Evolutionary conservation across 2,888 invertebrate species (phyloP).

Genomic region (Syrphus vitripennis): DNA sequence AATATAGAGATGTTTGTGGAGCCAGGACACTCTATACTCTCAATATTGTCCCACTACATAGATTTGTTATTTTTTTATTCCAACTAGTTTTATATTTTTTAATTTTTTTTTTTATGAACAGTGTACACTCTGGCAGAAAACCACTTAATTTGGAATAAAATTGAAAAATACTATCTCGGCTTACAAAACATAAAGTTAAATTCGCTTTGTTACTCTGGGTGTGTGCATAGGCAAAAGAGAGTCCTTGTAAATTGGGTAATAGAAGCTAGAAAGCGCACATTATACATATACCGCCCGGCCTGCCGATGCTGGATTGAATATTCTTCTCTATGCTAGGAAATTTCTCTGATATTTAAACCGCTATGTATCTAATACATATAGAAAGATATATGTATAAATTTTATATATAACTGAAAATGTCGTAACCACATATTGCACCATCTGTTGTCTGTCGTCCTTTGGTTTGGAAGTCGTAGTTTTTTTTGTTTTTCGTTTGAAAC

Average conservation of each 20-base stretch:
- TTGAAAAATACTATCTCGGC: conserved; percentile 56
- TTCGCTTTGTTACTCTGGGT: not conserved
- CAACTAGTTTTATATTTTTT: not conserved
- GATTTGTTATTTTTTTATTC: conserved; percentile 25
- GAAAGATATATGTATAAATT: not conserved
- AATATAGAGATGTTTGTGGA: not conserved
- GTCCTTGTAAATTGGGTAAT: conserved; percentile 49
- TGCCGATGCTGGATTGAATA: not conserved
- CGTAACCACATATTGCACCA: conserved; percentile 55
- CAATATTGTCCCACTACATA: not conserved
- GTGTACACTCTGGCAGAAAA: conserved; percentile 19
- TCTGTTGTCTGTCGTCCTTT: conserved; percentile 43
- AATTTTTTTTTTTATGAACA: not conserved
- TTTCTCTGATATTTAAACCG: conserved; percentile 55
- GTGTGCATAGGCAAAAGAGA: conserved; percentile 9
- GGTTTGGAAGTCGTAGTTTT: not conserved
- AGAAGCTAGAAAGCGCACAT: conserved; percentile 14
- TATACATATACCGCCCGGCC: not conserved
- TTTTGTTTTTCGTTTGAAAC: not conserved
- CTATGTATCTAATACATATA: conserved; percentile 5
- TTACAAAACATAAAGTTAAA: conserved; percentile 39
- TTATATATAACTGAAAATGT: conserved; percentile 56
- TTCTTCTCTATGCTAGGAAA: conserved; percentile 23
- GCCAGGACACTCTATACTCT: not conserved
- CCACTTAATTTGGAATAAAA: conserved; percentile 63